These are phyloP conservation scores for Hemiscyllium ocellatum DNA, from an alignment of 2,113 vertebrate genomes.

Conservation along the genomic window DNA sequence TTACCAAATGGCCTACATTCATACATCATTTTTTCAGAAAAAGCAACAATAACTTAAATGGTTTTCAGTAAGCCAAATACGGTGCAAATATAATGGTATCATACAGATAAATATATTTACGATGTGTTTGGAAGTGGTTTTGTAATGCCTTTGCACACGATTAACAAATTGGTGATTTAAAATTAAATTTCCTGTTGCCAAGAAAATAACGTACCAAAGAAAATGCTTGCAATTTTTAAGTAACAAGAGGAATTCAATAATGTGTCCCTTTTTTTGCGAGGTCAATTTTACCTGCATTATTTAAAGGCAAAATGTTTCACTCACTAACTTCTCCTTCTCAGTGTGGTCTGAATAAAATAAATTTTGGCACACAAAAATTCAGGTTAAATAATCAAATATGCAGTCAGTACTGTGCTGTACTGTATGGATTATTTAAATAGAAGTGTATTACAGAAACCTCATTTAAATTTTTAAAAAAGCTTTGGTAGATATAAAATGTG, in stretches of 20 bases:
- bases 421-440: background rate
- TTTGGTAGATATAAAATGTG: constrained; percentile 21
- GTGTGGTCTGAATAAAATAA: constrained; percentile 6
- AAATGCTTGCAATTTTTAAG: background rate
- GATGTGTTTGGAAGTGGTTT: background rate
- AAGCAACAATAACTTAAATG: background rate
- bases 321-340: background rate
- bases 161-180: background rate
- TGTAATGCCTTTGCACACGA: background rate
- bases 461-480: background rate
- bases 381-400: background rate
- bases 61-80: background rate
- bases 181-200: too few relatives aligned
- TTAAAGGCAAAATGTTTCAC: background rate
- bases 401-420: background rate
- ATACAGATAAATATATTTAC: background rate
- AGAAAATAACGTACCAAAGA: background rate
- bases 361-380: background rate
- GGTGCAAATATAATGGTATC: background rate
- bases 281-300: background rate
- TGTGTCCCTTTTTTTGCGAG: background rate
- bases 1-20: background rate
- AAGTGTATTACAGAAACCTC: background rate
- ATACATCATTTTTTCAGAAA: background rate
- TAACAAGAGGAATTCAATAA: background rate